Conservation (phyloP, 2,113 vertebrate species). For the Phylloscopus whistleri region DNA sequence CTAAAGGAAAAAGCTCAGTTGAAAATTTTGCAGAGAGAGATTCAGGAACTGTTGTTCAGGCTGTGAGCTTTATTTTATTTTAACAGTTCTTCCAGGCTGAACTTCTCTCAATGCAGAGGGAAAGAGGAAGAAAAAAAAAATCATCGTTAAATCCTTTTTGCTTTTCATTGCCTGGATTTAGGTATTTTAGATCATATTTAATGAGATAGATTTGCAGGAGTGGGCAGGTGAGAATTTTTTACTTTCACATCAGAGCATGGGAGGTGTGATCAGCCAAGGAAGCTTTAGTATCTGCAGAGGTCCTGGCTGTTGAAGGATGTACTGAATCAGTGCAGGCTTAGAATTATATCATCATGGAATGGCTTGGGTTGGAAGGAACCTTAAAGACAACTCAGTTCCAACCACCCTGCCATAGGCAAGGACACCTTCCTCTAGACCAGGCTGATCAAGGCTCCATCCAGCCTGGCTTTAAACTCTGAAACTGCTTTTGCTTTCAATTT, state of each 20-base stretch:
- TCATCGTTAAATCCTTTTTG: not conserved
- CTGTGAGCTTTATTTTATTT: not conserved
- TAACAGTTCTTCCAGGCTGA: not conserved
- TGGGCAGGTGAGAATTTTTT: constrained; percentile 46
- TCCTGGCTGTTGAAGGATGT: not conserved
- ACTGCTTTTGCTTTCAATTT: not conserved
- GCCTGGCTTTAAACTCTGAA: not conserved
- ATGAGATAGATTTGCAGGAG: not conserved
- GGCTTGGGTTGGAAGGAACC: not conserved
- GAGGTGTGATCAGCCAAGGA: constrained; percentile 38
- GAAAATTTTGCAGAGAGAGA: not conserved
- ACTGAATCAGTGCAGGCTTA: not conserved
- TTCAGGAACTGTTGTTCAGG: not conserved
- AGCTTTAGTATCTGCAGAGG: constrained; percentile 2
- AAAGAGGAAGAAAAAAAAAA: not conserved
- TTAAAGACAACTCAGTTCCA: not conserved
- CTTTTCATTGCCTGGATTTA: not conserved
- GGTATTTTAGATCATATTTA: not conserved
- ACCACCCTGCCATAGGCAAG: not conserved
- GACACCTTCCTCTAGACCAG: not conserved
- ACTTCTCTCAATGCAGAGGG: not conserved
- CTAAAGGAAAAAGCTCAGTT: not conserved
- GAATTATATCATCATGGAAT: not conserved
- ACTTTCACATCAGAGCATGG: constrained; percentile 3
- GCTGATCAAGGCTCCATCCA: not conserved